Conservation (phyloP, 2,797 vertebrate species). For the Holocentrus rufus region DNA sequence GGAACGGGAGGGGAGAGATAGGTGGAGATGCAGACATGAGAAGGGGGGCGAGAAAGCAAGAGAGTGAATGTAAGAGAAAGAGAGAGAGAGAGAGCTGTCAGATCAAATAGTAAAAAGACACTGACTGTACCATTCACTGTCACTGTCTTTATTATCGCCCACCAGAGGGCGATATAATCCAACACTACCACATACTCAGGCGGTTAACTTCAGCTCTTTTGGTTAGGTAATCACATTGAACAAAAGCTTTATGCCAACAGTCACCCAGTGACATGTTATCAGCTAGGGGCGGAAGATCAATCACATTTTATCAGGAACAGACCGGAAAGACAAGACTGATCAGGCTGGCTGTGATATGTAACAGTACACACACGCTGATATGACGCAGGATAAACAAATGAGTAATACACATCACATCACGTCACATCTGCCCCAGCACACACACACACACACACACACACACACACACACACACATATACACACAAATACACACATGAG, state of each 20-base stretch:
- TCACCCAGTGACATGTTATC: constrained; percentile 58
- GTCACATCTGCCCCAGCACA: constrained; percentile 21
- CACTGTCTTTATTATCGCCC: constrained; percentile 44
- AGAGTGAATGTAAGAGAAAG: constrained; percentile 4
- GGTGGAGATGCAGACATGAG: constrained; percentile 56
- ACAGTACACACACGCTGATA: constrained; percentile 29
- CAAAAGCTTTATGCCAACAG: constrained; percentile 61
- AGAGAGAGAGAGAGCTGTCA: constrained; percentile 36
- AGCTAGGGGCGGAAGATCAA: constrained; percentile 48
- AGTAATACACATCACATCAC: background rate
- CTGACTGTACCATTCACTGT: constrained; percentile 14
- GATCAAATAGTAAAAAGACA: constrained; percentile 11
- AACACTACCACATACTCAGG: constrained; percentile 24
- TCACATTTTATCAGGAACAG: constrained; percentile 46
- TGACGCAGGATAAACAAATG: constrained; percentile 29
- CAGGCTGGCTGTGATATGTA: constrained; percentile 21
- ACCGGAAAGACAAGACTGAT: constrained; percentile 40
- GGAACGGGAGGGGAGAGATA: constrained; percentile 56
- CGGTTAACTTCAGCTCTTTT: constrained; percentile 38
- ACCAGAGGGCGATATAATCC: constrained; percentile 73
- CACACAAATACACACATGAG: too few species aligned
- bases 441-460: background rate
- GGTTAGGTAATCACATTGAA: constrained; percentile 71
- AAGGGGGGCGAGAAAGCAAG: constrained; percentile 22
- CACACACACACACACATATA: background rate